phyloP scores from a whole-genome alignment of 1,140 invertebrate species.

The Aphelenchoides avenae region DNA sequence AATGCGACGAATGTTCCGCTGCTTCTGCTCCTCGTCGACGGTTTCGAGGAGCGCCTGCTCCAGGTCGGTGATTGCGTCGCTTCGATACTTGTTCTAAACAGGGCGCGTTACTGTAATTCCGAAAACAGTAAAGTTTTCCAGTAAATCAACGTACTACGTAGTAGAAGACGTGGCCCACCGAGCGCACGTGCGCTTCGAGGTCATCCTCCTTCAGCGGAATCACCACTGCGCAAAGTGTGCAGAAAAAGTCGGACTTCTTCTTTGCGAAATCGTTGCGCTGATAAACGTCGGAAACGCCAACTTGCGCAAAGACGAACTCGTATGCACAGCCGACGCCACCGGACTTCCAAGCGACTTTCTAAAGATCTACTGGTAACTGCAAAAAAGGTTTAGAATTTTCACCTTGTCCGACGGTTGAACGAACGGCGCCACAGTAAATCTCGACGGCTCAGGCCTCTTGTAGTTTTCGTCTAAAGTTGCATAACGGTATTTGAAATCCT shows the following conservation, averaged over 20 bases:
- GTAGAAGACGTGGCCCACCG: constrained; percentile 27
- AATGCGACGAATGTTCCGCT: too few species aligned
- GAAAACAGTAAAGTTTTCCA: too few species aligned
- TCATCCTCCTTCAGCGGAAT: constrained; percentile 20
- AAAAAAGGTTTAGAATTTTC: constrained; percentile 10
- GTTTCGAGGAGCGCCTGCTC: too few species aligned
- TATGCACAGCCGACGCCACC: constrained; percentile 21
- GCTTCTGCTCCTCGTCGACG: too few species aligned
- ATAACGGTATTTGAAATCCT: not conserved
- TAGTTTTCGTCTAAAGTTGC: constrained; percentile 27
- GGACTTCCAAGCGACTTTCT: constrained; percentile 36
- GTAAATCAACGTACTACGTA: constrained; percentile 22
- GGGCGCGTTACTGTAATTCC: constrained; percentile 8
- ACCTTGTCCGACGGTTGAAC: constrained; percentile 16
- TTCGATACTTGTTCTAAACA: constrained; percentile 11
- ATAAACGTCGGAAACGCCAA: constrained; percentile 16
- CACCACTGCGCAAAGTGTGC: constrained; percentile 18
- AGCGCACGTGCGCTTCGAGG: constrained; percentile 24
- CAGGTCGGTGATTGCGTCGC: constrained; percentile 29
- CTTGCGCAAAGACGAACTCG: constrained; percentile 29
- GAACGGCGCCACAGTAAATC: constrained; percentile 17
- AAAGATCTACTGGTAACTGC: constrained; percentile 5
- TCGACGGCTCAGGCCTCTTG: constrained; percentile 9
- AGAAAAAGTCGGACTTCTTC: constrained; percentile 19
- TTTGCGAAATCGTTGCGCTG: constrained; percentile 18